phyloP scores from a whole-genome alignment of 2,113 vertebrate genomes.

The Cheilinus undulatus region DNA sequence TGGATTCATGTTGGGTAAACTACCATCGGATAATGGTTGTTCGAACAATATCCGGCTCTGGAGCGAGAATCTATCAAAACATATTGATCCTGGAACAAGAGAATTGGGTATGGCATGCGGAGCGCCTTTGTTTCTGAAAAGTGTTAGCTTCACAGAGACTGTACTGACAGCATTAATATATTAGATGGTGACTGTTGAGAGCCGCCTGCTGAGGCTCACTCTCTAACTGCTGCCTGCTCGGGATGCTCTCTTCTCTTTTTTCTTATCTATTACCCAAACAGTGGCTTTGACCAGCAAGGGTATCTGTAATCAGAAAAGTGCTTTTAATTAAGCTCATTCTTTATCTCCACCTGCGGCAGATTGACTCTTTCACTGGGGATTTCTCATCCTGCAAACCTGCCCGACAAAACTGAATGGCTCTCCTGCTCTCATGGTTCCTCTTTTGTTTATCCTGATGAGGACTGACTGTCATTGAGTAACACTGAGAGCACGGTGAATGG shows the following conservation, averaged over 20 bases:
- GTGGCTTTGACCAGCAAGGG: conserved; percentile 32
- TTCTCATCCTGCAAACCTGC: conserved; percentile 47
- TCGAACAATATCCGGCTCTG: conserved; percentile 85
- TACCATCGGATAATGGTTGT: conserved; percentile 85
- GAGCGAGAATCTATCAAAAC: conserved; percentile 87
- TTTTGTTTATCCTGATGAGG: conserved; percentile 74
- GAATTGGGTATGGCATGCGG: conserved; percentile 83
- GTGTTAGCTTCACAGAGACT: conserved; percentile 83
- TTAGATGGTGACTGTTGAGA: conserved; percentile 79
- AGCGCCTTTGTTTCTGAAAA: conserved; percentile 84
- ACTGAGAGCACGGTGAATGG: conserved; percentile 61
- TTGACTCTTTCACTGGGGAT: conserved; percentile 53
- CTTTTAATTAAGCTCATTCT: conserved; percentile 69
- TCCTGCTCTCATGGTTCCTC: conserved; percentile 54
- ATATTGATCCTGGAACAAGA: conserved; percentile 86
- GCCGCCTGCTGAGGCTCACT: conserved; percentile 74
- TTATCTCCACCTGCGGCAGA: conserved; percentile 50
- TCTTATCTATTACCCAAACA: conserved; percentile 52
- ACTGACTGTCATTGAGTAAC: conserved; percentile 70
- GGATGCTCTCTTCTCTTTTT: conserved; percentile 52
- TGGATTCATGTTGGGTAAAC: conserved; percentile 86
- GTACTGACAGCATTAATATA: conserved; percentile 86
- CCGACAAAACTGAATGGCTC: conserved; percentile 40
- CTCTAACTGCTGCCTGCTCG: conserved; percentile 66
- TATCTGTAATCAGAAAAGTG: conserved; percentile 49